These are phyloP conservation scores for Melanostigma gelatinosum DNA, from an alignment of 2,113 vertebrate species.

Conservation along the genomic window DNA sequence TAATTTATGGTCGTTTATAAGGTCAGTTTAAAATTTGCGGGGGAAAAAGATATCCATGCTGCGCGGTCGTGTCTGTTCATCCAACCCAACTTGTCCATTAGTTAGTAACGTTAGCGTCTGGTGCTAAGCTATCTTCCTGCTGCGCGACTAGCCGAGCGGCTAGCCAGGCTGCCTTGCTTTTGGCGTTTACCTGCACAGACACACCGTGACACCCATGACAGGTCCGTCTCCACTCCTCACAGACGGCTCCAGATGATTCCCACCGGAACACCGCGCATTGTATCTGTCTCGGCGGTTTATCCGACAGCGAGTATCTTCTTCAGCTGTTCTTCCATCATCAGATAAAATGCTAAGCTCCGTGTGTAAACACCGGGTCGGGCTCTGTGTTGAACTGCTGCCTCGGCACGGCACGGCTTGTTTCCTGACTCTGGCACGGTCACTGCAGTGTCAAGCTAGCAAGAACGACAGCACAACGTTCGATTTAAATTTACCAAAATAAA, in stretches of 20 bases:
- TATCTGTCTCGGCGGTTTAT: background rate
- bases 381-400: background rate
- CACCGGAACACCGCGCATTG: background rate
- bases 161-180: slow-evolving; percentile 17
- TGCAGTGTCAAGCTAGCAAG: background rate
- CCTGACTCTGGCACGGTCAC: slow-evolving; percentile 41
- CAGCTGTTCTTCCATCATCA: background rate
- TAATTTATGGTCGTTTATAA: accelerated
- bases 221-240: background rate
- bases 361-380: slow-evolving; percentile 11
- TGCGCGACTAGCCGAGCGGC: slow-evolving; percentile 30
- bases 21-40: accelerated
- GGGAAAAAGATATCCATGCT: background rate
- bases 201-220: slow-evolving; percentile 33
- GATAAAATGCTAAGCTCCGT: background rate
- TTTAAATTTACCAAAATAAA: slow-evolving; percentile 4
- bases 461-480: background rate
- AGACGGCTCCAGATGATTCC: background rate
- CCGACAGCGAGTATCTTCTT: background rate
- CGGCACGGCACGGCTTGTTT: slow-evolving; percentile 28
- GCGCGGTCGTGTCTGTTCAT: background rate
- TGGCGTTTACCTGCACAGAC: slow-evolving; percentile 48
- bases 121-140: slow-evolving; percentile 34
- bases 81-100: background rate
- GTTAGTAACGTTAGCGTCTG: background rate